These are phyloP conservation scores for Pectinophora gossypiella DNA, from an alignment of 1,140 invertebrate species.

Conservation along the genomic window DNA sequence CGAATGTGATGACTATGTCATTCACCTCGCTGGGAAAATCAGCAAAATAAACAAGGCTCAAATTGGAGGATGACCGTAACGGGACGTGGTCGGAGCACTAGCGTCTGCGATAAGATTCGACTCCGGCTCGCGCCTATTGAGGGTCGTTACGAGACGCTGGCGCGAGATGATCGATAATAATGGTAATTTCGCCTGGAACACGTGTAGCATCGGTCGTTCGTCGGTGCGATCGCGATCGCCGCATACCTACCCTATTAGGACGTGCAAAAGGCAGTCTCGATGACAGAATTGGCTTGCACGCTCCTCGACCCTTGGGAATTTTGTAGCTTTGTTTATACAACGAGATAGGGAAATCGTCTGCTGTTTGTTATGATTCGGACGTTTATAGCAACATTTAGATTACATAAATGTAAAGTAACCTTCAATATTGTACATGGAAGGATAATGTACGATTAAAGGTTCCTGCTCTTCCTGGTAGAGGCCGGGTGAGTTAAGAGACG, in stretches of 20 bases:
- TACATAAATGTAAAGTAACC: no score
- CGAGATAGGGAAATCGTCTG: constrained; percentile 24
- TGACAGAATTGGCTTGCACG: constrained; percentile 32
- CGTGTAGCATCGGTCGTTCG: constrained; percentile 54
- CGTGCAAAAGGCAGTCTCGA: constrained; percentile 32
- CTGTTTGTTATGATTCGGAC: no score
- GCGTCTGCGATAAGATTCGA: constrained; percentile 5
- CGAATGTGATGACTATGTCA: constrained; percentile 2
- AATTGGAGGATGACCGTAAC: constrained; percentile 36
- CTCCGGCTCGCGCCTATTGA: constrained; percentile 24
- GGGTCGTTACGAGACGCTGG: constrained; percentile 57
- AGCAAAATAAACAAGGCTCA: constrained; percentile 30
- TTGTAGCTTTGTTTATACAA: constrained; percentile 13
- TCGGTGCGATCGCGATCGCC: constrained; percentile 39
- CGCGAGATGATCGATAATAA: constrained; percentile 69
- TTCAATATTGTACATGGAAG: no score
- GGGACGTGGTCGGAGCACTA: constrained; percentile 21
- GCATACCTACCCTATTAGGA: constrained; percentile 51
- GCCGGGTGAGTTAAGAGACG: no score
- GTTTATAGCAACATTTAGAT: no score
- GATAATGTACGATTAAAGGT: no score
- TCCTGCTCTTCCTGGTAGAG: no score
- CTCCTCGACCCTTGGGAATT: constrained; percentile 11
- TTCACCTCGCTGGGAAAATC: constrained; percentile 11
- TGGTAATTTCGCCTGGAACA: constrained; percentile 63